phyloP scores from a whole-genome alignment of 1,140 invertebrate species.

The Macrosteles quadrilineatus region DNA sequence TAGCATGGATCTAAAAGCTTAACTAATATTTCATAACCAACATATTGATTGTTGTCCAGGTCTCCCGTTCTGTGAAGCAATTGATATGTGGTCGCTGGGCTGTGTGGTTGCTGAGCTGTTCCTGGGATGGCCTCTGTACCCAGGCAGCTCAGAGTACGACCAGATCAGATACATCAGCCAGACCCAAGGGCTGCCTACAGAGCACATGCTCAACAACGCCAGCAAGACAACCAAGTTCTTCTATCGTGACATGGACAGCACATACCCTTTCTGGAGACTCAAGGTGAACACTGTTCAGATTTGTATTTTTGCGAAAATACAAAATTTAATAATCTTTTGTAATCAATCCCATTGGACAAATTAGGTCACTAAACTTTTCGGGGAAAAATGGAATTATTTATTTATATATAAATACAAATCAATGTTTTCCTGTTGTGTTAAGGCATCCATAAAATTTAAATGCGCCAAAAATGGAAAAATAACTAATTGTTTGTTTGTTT shows the following conservation, averaged over 20 bases:
- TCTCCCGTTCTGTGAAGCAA: conserved; percentile 98
- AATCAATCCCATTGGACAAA: no score
- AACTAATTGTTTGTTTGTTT: no score
- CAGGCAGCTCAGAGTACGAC: conserved; percentile 99
- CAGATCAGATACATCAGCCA: conserved; percentile 90
- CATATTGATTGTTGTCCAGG: conserved; percentile 48
- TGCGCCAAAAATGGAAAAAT: no score
- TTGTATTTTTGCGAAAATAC: not conserved
- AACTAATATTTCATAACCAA: no score
- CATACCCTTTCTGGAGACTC: conserved; percentile 96
- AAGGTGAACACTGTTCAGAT: conserved; percentile 61
- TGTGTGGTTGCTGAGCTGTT: conserved; percentile 99
- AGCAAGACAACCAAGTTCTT: conserved; percentile 99
- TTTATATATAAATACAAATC: no score
- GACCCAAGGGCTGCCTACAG: conserved; percentile 75
- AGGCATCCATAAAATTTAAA: no score
- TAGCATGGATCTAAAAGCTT: no score
- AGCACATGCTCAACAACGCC: conserved; percentile 98
- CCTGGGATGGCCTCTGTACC: conserved; percentile 99
- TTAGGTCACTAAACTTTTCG: no score
- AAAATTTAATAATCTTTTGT: no score
- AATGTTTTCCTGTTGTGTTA: no score
- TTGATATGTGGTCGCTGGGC: conserved; percentile 99
- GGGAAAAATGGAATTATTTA: no score
- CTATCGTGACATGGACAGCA: conserved; percentile 93